phyloP scores from a whole-genome alignment of 2,888 invertebrate species.

The Drosophila multiciliata region DNA sequence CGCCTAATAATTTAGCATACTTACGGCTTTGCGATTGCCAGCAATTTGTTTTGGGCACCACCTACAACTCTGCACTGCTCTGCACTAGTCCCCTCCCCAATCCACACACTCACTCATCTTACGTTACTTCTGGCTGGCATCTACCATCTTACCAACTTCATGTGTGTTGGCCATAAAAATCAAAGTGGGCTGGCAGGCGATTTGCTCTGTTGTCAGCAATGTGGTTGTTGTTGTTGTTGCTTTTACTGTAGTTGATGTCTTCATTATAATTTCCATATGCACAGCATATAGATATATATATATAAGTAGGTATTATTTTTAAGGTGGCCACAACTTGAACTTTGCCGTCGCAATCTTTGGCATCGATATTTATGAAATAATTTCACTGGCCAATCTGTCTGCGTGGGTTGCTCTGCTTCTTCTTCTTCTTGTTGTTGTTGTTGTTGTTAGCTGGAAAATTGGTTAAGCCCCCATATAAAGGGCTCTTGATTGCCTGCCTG shows the following conservation, averaged over 20 bases:
- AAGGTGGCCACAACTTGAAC: slow-evolving; percentile 11
- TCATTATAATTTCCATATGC: slow-evolving; percentile 77
- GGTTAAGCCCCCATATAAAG: slow-evolving; percentile 62
- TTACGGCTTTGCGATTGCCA: slow-evolving; percentile 73
- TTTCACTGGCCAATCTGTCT: slow-evolving; percentile 64
- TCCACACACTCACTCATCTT: slow-evolving; percentile 3
- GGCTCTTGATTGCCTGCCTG: slow-evolving; percentile 47
- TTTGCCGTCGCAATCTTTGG: slow-evolving; percentile 19
- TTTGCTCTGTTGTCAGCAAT: slow-evolving; percentile 67
- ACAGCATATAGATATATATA: slow-evolving; percentile 28
- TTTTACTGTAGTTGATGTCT: slow-evolving; percentile 71
- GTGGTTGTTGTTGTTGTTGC: slow-evolving; percentile 36
- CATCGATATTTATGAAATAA: slow-evolving; percentile 58
- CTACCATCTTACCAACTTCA: slow-evolving; percentile 7
- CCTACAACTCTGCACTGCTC: slow-evolving; percentile 63
- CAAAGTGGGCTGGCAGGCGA: slow-evolving; percentile 80
- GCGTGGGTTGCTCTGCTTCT: slow-evolving; percentile 52
- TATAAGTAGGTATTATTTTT: slow-evolving; percentile 26
- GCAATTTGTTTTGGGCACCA: slow-evolving; percentile 77
- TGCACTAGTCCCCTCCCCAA: slow-evolving; percentile 44
- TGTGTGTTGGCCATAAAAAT: slow-evolving; percentile 71
- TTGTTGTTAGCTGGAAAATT: slow-evolving; percentile 57
- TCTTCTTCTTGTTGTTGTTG: neutral
- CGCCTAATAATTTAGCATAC: slow-evolving; percentile 77
- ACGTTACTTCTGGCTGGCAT: slow-evolving; percentile 21